Evolutionary conservation across 2,888 invertebrate genomes (phyloP), one percentile per base, ranked within the genome.

Genomic region (Dastarcus helophoroides): DNA sequence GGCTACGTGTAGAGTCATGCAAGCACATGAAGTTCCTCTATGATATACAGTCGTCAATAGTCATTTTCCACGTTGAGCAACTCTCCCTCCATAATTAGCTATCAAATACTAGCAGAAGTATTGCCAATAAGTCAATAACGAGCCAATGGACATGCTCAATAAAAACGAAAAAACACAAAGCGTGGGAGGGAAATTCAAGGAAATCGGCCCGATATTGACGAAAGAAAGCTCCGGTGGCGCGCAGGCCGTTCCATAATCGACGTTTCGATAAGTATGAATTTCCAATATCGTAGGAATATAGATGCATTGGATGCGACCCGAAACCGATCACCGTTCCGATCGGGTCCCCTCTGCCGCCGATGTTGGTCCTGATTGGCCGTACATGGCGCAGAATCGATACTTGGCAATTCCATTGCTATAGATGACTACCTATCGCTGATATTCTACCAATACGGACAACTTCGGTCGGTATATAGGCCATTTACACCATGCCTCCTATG

Each of bases 351-450:
- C 42, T 36, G 39, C 37, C 42, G 29, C 38, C 42, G 36, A 36
- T 37, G 38, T 38, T 31, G 33, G 39, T 38, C 38, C 45, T 63
- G 68, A 73, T 73, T 68, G 73, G 71, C 67, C 62, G 17, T 26
- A 51, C 49, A 57, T 44, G 40, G 69, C 70, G 69, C 70, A 68
- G 63, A 68, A 70, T 70, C 69, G 70, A 70, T 68, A 67, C 67
- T 58, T 60, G 54, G 58, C 54, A 52, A 58, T 58, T 58, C 54
- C 56, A 60, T 61, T 61, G 61, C 62, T 61, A 62, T 62, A 62
- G 61, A 62, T 62, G 62, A 58, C 56, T 59, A 60, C 60, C 60
- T 62, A 62, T 60, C 57, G 59, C 57, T 54, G 51, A 55, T 54
- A 53, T 49, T 43, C 53, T 48, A 60, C 61, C 60, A 59, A 60